phyloP scores from a whole-genome alignment of 2,797 vertebrate species.

The Acanthurus leucopareius region DNA sequence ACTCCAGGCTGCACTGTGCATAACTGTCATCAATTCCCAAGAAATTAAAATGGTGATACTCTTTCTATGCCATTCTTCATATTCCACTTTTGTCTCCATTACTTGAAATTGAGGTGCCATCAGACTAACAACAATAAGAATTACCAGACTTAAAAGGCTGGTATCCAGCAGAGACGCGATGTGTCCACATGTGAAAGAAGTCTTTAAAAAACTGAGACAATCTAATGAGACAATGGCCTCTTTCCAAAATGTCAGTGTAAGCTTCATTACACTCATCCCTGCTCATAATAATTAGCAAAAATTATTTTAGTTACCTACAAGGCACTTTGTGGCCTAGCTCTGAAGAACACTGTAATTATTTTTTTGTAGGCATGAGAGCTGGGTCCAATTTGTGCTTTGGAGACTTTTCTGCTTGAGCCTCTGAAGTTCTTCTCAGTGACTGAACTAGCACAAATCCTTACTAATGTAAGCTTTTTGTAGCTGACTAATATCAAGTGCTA shows the following conservation, averaged over 20 bases:
- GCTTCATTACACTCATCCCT: background rate
- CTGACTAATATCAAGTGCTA: too few relatives aligned
- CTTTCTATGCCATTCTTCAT: constrained; percentile 21
- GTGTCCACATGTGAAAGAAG: constrained; percentile 8
- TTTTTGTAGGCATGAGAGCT: too few relatives aligned
- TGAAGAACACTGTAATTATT: background rate
- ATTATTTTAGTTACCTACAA: too few relatives aligned
- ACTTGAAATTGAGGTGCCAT: background rate
- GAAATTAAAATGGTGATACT: constrained; percentile 63
- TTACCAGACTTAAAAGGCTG: background rate
- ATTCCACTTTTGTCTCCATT: constrained; percentile 8
- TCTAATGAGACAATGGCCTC: background rate
- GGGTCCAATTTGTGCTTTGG: too few relatives aligned
- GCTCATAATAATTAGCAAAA: background rate
- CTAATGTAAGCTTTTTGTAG: too few relatives aligned
- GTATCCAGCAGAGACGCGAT: background rate
- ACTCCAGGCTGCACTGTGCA: constrained; percentile 44
- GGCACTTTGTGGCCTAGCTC: background rate
- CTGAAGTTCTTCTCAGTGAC: too few relatives aligned
- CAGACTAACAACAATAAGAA: constrained; percentile 10
- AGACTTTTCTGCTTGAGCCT: too few relatives aligned
- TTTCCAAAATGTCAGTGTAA: background rate
- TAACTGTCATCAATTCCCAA: constrained; percentile 50
- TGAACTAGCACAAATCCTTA: too few relatives aligned
- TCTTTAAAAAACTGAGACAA: background rate